These are phyloP conservation scores for Adela reaumurella DNA, from an alignment of 2,888 invertebrate species.

Conservation along the genomic window DNA sequence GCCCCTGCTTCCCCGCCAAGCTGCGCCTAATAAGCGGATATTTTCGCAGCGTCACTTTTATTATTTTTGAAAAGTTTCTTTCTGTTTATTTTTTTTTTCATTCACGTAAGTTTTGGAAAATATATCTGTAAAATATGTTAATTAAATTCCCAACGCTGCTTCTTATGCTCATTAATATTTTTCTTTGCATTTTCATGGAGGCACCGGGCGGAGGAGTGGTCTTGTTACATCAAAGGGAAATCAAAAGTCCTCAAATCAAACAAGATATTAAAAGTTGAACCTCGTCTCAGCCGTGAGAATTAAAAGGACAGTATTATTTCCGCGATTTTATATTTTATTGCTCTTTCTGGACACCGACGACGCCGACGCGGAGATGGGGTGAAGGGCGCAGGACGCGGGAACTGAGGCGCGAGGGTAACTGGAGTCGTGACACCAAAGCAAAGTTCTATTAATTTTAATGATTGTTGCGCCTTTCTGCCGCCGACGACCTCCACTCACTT, in stretches of 20 bases:
- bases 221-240: background rate
- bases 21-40: slow-evolving; percentile 23
- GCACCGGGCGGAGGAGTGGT: background rate
- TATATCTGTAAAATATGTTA: background rate
- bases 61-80: background rate
- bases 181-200: background rate
- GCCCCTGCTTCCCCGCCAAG: slow-evolving; percentile 1
- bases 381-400: background rate
- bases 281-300: background rate
- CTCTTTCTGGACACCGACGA: background rate
- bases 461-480: background rate
- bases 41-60: slow-evolving; percentile 13
- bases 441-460: background rate
- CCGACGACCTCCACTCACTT: background rate
- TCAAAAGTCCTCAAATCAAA: background rate
- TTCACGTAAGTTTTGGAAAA: background rate
- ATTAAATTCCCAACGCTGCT: background rate
- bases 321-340: background rate
- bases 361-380: background rate
- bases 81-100: background rate
- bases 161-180: background rate
- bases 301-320: background rate
- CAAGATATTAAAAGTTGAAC: background rate
- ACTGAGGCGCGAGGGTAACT: background rate
- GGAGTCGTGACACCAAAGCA: background rate